Conservation (phyloP, 2,888 invertebrate species). For the Agrenia bidenticulata region DNA sequence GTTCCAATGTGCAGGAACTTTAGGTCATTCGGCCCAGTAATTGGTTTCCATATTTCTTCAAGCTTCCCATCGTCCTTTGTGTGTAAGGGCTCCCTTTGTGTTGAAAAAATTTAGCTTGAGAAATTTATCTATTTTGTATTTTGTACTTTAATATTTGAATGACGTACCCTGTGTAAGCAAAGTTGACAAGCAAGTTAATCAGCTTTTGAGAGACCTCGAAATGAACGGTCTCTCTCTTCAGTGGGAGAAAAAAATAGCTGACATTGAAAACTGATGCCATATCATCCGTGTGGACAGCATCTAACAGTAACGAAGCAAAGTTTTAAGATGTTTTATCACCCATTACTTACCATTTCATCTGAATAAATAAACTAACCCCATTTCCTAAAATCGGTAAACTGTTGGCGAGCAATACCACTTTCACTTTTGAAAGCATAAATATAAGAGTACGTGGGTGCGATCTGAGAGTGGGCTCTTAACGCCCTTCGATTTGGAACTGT, state of each 20-base stretch:
- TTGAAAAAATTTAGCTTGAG: too few relatives aligned
- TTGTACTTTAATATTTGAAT: too few relatives aligned
- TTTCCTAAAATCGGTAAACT: constrained; percentile 16
- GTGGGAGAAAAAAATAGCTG: constrained; percentile 23
- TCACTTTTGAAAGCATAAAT: constrained; percentile 26
- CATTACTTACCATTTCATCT: not conserved
- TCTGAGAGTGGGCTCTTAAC: constrained; percentile 20
- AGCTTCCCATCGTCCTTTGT: constrained; percentile 20
- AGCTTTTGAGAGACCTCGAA: constrained; percentile 23
- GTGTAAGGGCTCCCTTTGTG: constrained; percentile 32
- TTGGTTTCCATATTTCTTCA: constrained; percentile 25
- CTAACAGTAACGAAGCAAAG: not conserved
- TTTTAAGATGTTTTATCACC: not conserved
- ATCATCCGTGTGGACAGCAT: constrained; percentile 22
- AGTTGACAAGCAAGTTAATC: constrained; percentile 25
- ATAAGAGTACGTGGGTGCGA: constrained; percentile 38
- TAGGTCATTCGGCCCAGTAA: constrained; percentile 18
- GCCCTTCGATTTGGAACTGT: constrained; percentile 27
- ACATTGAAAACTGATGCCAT: constrained; percentile 31
- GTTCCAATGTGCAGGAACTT: constrained; percentile 26
- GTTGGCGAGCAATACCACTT: constrained; percentile 22
- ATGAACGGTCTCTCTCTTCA: constrained; percentile 11
- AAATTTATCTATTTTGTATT: too few relatives aligned
- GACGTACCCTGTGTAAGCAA: constrained; percentile 30
- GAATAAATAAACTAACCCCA: constrained; percentile 18